Evolutionary conservation across 1,140 invertebrate species (phyloP).

Genomic region (Dendroctonus valens): DNA sequence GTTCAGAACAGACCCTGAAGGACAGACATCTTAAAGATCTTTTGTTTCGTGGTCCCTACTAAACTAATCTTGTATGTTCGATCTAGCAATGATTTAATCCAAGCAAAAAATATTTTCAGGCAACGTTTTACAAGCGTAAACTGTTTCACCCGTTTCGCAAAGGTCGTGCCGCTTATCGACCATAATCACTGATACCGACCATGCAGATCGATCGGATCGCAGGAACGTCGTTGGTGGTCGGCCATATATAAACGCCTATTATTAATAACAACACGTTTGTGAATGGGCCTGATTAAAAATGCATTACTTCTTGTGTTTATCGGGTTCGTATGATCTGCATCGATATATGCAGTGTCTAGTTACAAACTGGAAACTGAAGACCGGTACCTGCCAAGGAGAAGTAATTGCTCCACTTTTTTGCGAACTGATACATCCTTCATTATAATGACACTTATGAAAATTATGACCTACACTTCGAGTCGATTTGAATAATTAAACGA

Average conservation of each 20-base stretch:
- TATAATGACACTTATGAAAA: background rate
- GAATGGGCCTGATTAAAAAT: conserved; percentile 46
- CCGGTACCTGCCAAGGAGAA: background rate
- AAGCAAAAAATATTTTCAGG: conserved; percentile 8
- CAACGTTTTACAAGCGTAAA: conserved; percentile 16
- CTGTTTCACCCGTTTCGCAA: conserved; percentile 13
- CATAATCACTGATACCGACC: conserved; percentile 37
- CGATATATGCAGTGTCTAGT: conserved; percentile 18
- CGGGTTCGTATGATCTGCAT: conserved; percentile 34
- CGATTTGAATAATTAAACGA: too few relatives aligned
- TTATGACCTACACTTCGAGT: too few relatives aligned
- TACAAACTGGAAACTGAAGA: conserved; percentile 17
- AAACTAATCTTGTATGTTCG: conserved; percentile 2
- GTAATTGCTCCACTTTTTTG: background rate
- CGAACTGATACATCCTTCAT: background rate
- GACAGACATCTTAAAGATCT: too few relatives aligned
- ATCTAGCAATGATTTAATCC: conserved; percentile 11
- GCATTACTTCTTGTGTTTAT: conserved; percentile 47
- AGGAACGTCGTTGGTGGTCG: conserved; percentile 46
- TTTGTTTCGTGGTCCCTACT: too few relatives aligned
- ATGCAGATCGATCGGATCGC: conserved; percentile 31
- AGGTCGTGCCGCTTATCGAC: conserved; percentile 33
- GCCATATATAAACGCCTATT: conserved; percentile 44
- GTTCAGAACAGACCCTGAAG: too few relatives aligned
- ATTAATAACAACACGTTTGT: conserved; percentile 46